Base-by-base conservation (phyloP, 2,888 invertebrate genomes). In the Dicycla oo region DNA sequence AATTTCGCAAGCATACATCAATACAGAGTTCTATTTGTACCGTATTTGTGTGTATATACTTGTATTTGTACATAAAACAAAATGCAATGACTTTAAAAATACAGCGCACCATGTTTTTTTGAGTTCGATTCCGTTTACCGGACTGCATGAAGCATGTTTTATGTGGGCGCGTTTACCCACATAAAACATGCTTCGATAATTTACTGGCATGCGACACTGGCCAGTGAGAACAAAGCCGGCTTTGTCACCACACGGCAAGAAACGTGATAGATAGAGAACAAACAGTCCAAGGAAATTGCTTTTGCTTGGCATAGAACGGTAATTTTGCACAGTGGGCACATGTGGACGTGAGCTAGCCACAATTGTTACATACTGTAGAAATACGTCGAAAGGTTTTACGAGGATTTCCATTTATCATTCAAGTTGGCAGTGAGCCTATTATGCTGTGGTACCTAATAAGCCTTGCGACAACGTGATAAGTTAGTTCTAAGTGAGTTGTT, bases 221-320 rank as follows among this genome's bases (percentile, higher is more conserved):
- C n/a, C 34, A 58, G 57, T 45, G 58, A 63, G 73, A 73, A 73
- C 69, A 77, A 78, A 73, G 63, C 62, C 43, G 51, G 63, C 66
- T 78, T 74, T 80, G 72, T 74, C 73, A 62, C 67, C 72, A 78
- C 61, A 81, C 49, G 71, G 73, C 68, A 80, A 82, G 78, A 83
- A 75, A 78, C 75, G 72, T 75, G 66, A 79, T 75, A 73, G 75
- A 81, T 78, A 80, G 56, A 76, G 74, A 78, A 80, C 70, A 84
- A 81, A 83, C 72, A 81, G 73, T 75, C 70, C 51, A 81, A 87
- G 89, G 88, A 90, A 89, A 90, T 90, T 88, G 88, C 84, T 86
- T 88, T 87, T 86, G 85, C 86, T 84, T 76, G 78, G 73, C 73
- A 73, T 69, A 43, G 78, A 81, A 69, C 80, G 83, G 84, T 86